Conservation (phyloP, 2,113 vertebrate genomes). For the Catharus minimus region DNA sequence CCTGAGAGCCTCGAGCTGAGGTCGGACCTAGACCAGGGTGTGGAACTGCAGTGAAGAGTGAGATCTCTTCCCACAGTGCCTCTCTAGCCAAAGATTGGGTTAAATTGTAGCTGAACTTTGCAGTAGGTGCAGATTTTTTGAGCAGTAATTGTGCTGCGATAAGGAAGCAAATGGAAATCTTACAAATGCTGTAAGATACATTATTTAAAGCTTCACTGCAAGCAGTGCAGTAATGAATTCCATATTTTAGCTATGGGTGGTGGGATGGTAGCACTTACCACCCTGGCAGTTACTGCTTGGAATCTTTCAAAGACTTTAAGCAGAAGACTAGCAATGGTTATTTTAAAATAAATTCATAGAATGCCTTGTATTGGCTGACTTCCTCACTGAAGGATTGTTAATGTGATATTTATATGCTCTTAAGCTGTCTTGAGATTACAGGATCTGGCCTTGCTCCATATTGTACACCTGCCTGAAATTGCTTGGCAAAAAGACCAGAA, state of each 20-base stretch:
- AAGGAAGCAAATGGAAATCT: constrained; percentile 41
- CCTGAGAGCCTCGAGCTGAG: background rate
- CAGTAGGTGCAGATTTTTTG: constrained; percentile 42
- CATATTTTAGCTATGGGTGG: constrained; percentile 50
- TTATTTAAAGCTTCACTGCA: constrained; percentile 52
- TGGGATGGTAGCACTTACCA: constrained; percentile 58
- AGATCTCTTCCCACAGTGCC: constrained; percentile 1
- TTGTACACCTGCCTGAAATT: constrained; percentile 40
- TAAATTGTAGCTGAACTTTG: background rate
- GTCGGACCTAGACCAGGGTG: background rate
- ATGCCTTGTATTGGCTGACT: constrained; percentile 76
- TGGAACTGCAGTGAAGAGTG: constrained; percentile 4
- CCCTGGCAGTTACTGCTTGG: constrained; percentile 64
- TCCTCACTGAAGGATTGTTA: constrained; percentile 77
- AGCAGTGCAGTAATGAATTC: constrained; percentile 63
- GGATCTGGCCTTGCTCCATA: constrained; percentile 65
- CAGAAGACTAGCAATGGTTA: constrained; percentile 70
- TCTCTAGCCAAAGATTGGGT: constrained; percentile 27
- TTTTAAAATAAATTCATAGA: constrained; percentile 59
- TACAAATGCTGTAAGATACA: constrained; percentile 34
- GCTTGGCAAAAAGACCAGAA: constrained; percentile 60
- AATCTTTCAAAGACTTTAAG: constrained; percentile 66
- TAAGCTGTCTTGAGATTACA: constrained; percentile 60
- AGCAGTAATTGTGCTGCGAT: constrained; percentile 47
- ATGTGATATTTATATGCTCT: constrained; percentile 73